phyloP scores from a whole-genome alignment of 1,140 invertebrate species.

The Drosophila sp. region DNA sequence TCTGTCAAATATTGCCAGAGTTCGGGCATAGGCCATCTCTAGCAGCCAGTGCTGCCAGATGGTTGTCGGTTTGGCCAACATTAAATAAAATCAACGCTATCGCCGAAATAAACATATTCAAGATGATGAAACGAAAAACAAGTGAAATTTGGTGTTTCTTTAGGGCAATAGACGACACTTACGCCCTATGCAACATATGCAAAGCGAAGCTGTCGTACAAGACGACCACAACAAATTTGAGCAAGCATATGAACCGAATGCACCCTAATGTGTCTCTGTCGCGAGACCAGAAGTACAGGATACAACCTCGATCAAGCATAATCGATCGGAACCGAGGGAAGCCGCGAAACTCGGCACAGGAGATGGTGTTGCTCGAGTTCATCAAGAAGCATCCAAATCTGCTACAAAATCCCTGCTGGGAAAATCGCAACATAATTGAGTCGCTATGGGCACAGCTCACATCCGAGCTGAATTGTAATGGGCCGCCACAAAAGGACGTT shows the following conservation, averaged over 20 bases:
- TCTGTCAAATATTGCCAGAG: no score
- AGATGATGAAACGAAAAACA: conserved; percentile 61
- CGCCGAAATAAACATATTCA: not conserved
- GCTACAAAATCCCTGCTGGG: conserved; percentile 66
- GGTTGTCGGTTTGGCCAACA: not conserved
- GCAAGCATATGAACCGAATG: conserved; percentile 72
- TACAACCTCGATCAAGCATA: conserved; percentile 1
- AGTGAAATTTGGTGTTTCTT: conserved; percentile 73
- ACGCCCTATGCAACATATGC: conserved; percentile 66
- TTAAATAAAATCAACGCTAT: not conserved
- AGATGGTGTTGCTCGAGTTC: conserved; percentile 59
- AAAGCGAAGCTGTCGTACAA: conserved; percentile 69
- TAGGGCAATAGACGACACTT: conserved; percentile 64
- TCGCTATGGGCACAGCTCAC: conserved; percentile 61
- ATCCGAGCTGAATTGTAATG: conserved; percentile 48
- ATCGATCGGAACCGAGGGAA: conserved; percentile 58
- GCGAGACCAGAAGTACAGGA: conserved; percentile 54
- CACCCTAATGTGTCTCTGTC: conserved; percentile 48
- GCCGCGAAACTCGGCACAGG: conserved; percentile 58
- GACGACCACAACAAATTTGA: conserved; percentile 68
- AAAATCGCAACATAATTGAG: conserved; percentile 49
- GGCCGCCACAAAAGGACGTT: conserved; percentile 62
- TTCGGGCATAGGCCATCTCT: no score
- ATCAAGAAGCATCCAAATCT: conserved; percentile 60
- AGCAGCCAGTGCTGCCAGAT: no score